Base-by-base conservation (phyloP, 1,140 invertebrate species). In the Zophobas atratus region DNA sequence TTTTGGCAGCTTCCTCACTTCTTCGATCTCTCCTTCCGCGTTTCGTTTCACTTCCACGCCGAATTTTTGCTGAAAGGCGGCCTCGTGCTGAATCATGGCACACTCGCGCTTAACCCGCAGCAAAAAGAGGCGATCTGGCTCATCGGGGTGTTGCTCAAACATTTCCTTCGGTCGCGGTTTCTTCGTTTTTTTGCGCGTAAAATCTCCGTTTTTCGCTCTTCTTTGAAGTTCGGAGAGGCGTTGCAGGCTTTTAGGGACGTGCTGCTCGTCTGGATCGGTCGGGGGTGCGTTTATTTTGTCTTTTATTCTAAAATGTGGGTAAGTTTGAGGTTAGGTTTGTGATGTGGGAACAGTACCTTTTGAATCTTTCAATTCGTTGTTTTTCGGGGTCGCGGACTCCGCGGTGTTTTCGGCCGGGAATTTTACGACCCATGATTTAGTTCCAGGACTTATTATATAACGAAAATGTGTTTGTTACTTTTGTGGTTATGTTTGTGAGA, bases 391-490 rank as follows among this genome's bases (percentile, higher is more conserved):
- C 92, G 85, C 92, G 93, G 2, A 93, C 88, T 70, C 92, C 92
- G 74, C 88, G 87, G 81, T 94, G 92, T 86, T 93, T 93, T 83
- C 91, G 91, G 20, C 91, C 92, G 32, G 92, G 92, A 82, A 94
- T 94, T 90, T 93, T 94, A 48, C 92, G 87, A 34, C 92, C 92
- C 92, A 94, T 93, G 20, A 20, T 20, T 20, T 20, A 20, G 20
- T 20, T 20, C 20, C 20, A 20, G 20, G 20, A 20, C 20, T 20
- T 20, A 20, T 20, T 20, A 20, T 20, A 20, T 20, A 20, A 20
- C 20, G 20, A 20, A 20, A 20, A 20, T 20, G 20, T 20, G 20
- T 20, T 20, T 20, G 20, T 20, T 20, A 20, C 20, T 20, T 20
- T 20, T 20, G 20, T 20, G 20, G 20, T 20, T 20, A 20, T 20